Evolutionary conservation across 2,113 vertebrate species (phyloP), one percentile per base, ranked within the genome.

Genomic region (Seriola rivoliana): DNA sequence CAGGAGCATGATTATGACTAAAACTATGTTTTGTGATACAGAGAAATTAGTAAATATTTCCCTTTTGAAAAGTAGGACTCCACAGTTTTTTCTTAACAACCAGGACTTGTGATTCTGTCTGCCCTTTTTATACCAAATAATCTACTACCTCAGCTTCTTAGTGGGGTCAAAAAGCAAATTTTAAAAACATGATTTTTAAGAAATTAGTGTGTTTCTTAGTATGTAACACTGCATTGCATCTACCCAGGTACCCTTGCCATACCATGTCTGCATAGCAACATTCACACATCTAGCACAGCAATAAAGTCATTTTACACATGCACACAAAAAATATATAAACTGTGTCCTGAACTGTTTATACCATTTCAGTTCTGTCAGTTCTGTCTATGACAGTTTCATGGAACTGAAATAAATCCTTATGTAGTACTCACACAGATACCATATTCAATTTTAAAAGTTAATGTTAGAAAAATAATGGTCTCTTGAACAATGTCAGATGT

Each of bases 201-300:
- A 80, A 66, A 72, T 81, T 88, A 88, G 81, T 90, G 88, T 90
- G 76, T 85, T 87, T 88, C 66, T 81, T 63, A 86, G 38, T 50
- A 72, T 34, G 72, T 79, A 78, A 70, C 82, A 83, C 57, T 78
- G 75, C 67, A 84, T 76, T 82, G 71, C 71, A 65, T 80, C 77
- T 64, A 75, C 54, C 65, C 57, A 70, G 70, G 85, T 67, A 72
- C 85, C 36, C 40, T 42, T 42, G 40, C 40, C 40, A 42, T 42
- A 42, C 40, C 72, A 85, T 25, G 32, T 82, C 68, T 89, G 75
- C 73, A 83, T 71, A 80, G 69, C 71, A 88, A 77, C 65, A 84
- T 85, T 78, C 71, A 88, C 67, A 90, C 75, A 85, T 70, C 48
- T 62, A 93, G 83, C 87, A 91, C 87, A 84, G 88, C 91, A 91